Evolutionary conservation across 1,140 invertebrate species (phyloP).

Genomic region (Oreohelix idahoensis): DNA sequence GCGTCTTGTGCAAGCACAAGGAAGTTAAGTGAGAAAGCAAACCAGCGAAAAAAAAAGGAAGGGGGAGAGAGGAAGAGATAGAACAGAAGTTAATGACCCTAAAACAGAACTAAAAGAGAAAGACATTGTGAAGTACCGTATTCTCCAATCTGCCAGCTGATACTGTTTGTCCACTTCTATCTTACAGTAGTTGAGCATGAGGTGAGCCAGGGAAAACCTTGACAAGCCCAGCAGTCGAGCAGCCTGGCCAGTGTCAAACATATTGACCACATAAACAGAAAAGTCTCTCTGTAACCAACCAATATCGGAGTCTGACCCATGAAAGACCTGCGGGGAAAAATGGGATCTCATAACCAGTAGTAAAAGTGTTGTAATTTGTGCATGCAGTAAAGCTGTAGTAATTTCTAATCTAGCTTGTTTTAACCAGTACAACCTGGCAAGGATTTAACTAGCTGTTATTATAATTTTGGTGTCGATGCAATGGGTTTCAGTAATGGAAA

Average conservation of each 20-base stretch:
- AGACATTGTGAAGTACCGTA: constrained; percentile 80
- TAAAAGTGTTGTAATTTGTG: too few species aligned
- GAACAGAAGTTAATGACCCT: too few species aligned
- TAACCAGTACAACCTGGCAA: too few species aligned
- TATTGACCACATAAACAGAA: constrained; percentile 94
- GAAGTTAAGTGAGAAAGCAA: too few species aligned
- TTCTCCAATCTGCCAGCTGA: constrained; percentile 97
- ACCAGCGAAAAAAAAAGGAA: too few species aligned
- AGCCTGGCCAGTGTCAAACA: constrained; percentile 97
- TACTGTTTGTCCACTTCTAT: constrained; percentile 89
- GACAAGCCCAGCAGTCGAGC: constrained; percentile 81
- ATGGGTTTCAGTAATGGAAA: too few species aligned
- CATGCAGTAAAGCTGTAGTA: too few species aligned
- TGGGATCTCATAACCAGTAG: too few species aligned
- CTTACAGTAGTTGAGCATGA: constrained; percentile 86
- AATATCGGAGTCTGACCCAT: constrained; percentile 92
- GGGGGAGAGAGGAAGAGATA: background rate
- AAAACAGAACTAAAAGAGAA: constrained; percentile 30
- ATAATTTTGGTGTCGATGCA: too few species aligned
- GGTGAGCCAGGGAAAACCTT: constrained; percentile 83
- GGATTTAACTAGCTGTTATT: too few species aligned
- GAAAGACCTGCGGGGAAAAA: constrained; percentile 87
- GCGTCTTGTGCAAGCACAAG: too few species aligned
- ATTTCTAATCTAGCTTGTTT: too few species aligned
- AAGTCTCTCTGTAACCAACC: constrained; percentile 96